phyloP scores from a whole-genome alignment of 1,140 invertebrate species.

The Drosophila willistoni region DNA sequence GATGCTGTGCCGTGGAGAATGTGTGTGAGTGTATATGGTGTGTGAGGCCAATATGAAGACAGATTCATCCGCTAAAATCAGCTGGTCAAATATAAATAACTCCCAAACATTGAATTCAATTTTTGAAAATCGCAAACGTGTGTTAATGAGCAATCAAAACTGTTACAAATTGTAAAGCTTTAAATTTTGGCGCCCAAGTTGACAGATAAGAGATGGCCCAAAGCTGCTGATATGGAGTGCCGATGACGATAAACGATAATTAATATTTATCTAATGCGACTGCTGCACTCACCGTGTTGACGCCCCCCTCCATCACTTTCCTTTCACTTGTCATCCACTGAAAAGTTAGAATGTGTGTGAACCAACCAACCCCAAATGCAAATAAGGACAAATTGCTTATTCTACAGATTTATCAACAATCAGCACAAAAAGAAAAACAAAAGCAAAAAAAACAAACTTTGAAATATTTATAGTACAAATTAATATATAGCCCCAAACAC shows the following conservation, averaged over 20 bases:
- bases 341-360: background rate
- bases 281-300: conserved; percentile 25
- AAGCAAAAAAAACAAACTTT: background rate
- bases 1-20: conserved; percentile 26
- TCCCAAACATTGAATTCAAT: background rate
- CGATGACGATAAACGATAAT: conserved; percentile 34
- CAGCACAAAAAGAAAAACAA: too few relatives aligned
- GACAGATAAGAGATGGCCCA: conserved; percentile 12
- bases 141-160: background rate
- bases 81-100: conserved; percentile 5
- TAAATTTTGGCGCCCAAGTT: conserved; percentile 32
- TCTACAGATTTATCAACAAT: background rate
- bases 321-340: background rate
- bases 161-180: conserved; percentile 37
- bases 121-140: background rate
- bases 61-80: conserved; percentile 1
- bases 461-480: background rate
- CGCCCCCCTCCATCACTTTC: background rate
- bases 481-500: background rate
- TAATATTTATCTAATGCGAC: conserved; percentile 26
- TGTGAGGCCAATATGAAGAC: background rate
- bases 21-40: conserved; percentile 18
- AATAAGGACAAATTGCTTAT: background rate
- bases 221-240: conserved; percentile 9
- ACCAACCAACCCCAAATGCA: background rate